Percentiles rank a stretch among this genome's conserved stretches.
These are phyloP conservation scores for Mylabris sibirica DNA, from an alignment of 2,888 invertebrate genomes.

Conservation along the genomic window DNA sequence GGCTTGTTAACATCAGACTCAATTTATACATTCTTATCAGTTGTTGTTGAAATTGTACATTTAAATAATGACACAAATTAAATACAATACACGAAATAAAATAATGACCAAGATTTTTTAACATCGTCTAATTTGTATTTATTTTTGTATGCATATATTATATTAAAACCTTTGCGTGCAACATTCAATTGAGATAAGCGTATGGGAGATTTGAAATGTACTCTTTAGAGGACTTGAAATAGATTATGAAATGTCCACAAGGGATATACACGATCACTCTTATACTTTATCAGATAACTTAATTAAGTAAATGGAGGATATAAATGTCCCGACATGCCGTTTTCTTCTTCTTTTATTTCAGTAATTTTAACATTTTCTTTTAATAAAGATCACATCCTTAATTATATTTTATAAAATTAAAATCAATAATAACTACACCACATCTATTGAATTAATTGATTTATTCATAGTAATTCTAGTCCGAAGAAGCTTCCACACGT, in stretches of 20 bases:
- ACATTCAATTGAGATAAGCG: neutral
- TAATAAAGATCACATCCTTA: slow-evolving; percentile 4
- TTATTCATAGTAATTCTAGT: slow-evolving; percentile 5
- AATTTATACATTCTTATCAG: slow-evolving; percentile 1
- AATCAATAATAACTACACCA: no score
- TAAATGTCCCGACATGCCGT: slow-evolving; percentile 21
- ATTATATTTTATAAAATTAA: neutral
- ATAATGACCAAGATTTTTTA: neutral
- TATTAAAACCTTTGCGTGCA: neutral
- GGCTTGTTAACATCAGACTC: neutral
- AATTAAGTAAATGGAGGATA: slow-evolving; percentile 33
- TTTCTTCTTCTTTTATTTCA: neutral
- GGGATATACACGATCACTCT: neutral
- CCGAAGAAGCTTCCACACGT: no score
- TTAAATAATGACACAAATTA: neutral
- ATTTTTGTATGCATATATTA: no score
- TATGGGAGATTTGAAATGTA: neutral
- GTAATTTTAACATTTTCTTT: slow-evolving; percentile 4
- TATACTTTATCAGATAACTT: slow-evolving; percentile 27
- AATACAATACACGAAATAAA: neutral
- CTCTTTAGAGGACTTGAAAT: neutral
- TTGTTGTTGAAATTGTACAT: neutral
- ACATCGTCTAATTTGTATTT: no score
- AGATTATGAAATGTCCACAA: neutral
- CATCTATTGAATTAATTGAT: no score